Conservation (phyloP, 2,888 invertebrate species). For the Agonum fuliginosum region DNA sequence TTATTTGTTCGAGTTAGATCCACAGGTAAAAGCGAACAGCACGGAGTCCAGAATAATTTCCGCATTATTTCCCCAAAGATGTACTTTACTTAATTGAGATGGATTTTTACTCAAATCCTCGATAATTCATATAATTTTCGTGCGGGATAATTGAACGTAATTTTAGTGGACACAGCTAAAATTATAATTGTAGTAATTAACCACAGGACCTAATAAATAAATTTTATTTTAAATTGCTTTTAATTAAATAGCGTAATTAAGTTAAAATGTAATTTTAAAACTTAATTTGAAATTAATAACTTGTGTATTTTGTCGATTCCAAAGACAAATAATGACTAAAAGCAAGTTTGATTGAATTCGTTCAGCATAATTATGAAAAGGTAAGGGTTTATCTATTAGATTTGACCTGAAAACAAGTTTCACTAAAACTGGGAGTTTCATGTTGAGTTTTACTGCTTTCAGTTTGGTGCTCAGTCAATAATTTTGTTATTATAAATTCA, state of each 20-base stretch:
- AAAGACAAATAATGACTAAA: too few relatives aligned
- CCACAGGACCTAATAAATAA: background rate
- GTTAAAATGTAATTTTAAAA: background rate
- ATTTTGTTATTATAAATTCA: too few relatives aligned
- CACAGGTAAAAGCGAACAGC: slow-evolving; percentile 23
- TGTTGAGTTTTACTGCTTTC: too few relatives aligned
- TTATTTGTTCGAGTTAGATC: slow-evolving; percentile 20
- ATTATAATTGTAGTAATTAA: slow-evolving; percentile 5
- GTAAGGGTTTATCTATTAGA: too few relatives aligned
- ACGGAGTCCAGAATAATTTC: slow-evolving; percentile 27
- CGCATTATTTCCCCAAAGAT: slow-evolving; percentile 19
- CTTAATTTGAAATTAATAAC: too few relatives aligned
- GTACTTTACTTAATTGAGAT: slow-evolving; percentile 35
- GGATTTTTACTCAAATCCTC: slow-evolving; percentile 20
- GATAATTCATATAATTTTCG: slow-evolving; percentile 23
- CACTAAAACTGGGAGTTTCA: too few relatives aligned
- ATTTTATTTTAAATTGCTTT: background rate
- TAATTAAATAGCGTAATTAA: background rate
- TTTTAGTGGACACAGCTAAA: background rate
- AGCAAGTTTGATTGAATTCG: too few relatives aligned
- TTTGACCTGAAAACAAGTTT: too few relatives aligned
- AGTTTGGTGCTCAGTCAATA: too few relatives aligned
- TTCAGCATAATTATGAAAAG: too few relatives aligned
- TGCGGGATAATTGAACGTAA: slow-evolving; percentile 8
- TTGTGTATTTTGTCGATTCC: too few relatives aligned